Conservation (phyloP, 1,140 invertebrate species). For the Melanaphis sacchari region DNA sequence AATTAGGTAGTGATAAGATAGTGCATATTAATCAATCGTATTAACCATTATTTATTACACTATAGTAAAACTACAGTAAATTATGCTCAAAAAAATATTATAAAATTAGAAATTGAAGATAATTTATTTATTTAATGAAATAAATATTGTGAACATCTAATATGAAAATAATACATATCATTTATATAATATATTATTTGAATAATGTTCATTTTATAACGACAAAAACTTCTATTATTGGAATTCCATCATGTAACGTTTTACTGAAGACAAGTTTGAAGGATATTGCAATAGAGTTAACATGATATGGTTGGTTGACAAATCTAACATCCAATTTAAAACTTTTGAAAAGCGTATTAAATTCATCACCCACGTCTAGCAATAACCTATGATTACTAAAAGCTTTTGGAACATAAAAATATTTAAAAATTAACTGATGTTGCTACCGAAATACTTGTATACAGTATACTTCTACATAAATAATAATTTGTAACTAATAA, state of each 20-base stretch:
- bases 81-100: background rate
- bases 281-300: background rate
- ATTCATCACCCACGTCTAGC: background rate
- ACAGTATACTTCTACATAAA: too few species aligned
- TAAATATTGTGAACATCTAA: background rate
- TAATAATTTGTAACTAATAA: too few species aligned
- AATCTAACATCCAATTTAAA: background rate
- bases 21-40: background rate
- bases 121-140: background rate
- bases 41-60: background rate
- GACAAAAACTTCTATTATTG: background rate
- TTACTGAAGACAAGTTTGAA: background rate
- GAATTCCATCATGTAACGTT: background rate
- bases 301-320: background rate
- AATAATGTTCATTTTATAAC: background rate
- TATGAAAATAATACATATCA: background rate
- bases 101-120: background rate
- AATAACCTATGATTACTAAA: background rate
- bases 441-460: background rate
- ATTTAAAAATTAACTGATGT: background rate
- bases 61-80: background rate
- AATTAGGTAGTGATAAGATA: background rate
- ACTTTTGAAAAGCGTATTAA: background rate
- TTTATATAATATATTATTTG: background rate
- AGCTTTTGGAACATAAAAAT: background rate